These are phyloP conservation scores for Aix galericulata DNA, from an alignment of 2,113 vertebrate species.

Conservation along the genomic window DNA sequence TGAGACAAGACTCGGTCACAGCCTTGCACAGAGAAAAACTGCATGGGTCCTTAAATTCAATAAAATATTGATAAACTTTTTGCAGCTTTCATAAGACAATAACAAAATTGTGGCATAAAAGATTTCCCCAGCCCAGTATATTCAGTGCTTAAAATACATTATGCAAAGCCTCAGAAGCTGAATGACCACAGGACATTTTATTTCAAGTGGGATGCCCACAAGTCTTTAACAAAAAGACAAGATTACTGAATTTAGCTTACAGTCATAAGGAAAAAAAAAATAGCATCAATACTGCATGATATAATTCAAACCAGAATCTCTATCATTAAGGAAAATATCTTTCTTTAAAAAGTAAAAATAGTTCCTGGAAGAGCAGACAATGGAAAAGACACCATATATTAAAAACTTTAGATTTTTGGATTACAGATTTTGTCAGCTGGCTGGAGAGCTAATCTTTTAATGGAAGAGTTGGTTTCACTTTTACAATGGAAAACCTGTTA, in stretches of 20 bases:
- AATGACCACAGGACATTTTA: not conserved
- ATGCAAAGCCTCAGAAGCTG: not conserved
- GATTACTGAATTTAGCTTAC: not conserved
- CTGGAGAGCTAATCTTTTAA: slow-evolving; percentile 18
- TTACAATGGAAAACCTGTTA: not conserved
- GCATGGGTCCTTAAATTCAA: not conserved
- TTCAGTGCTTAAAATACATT: slow-evolving; percentile 8
- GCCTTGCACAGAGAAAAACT: not conserved
- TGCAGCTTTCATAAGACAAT: not conserved
- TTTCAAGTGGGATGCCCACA: not conserved
- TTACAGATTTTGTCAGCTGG: not conserved
- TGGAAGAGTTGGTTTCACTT: not conserved
- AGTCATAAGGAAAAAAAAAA: not conserved
- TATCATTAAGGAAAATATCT: not conserved
- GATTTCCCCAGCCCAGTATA: not conserved
- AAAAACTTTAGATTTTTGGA: not conserved
- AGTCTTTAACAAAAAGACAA: not conserved
- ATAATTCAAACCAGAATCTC: not conserved
- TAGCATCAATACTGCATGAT: slow-evolving; percentile 1
- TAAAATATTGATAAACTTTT: slow-evolving; percentile 51
- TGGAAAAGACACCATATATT: not conserved
- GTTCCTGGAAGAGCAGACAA: not conserved
- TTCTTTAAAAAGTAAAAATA: slow-evolving; percentile 20
- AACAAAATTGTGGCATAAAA: slow-evolving; percentile 38
- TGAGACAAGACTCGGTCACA: not conserved